Percentiles rank a stretch among this genome's conserved stretches.
phyloP scores from a whole-genome alignment of 2,797 vertebrate species.

The Cynopterus sphinx region DNA sequence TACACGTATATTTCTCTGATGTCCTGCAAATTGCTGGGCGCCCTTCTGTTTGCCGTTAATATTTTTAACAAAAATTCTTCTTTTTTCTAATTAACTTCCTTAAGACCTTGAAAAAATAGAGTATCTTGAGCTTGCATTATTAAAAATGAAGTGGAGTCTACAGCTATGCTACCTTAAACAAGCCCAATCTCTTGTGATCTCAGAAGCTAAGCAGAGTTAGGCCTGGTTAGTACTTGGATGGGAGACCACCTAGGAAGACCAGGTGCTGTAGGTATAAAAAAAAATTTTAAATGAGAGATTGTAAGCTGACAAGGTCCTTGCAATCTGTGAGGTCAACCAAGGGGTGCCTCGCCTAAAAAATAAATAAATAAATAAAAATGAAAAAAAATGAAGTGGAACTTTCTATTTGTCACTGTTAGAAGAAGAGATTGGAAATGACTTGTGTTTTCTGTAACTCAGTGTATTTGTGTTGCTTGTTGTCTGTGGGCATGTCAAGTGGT shows the following conservation, averaged over 20 bases:
- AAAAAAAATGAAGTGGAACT: not conserved
- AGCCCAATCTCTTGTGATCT: no score
- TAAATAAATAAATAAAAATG: no score
- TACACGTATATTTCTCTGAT: not conserved
- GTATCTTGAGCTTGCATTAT: not conserved
- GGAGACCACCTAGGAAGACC: no score
- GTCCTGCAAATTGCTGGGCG: not conserved
- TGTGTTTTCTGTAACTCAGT: not conserved
- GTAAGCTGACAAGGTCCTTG: no score
- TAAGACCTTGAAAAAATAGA: not conserved
- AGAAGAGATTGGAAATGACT: not conserved
- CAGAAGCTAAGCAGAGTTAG: no score
- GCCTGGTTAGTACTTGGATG: no score
- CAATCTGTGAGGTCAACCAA: no score
- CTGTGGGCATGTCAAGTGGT: not conserved
- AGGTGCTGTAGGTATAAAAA: no score
- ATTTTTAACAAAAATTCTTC: not conserved
- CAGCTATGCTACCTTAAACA: no score
- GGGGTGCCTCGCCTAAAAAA: no score
- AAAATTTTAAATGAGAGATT: no score
- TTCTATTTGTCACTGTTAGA: not conserved
- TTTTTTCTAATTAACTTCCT: not conserved
- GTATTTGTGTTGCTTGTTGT: not conserved
- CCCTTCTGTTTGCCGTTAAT: not conserved
- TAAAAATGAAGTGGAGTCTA: not conserved